Evolutionary conservation across 2,797 vertebrate species (phyloP).

Genomic region (Poeciliopsis presidionis): DNA sequence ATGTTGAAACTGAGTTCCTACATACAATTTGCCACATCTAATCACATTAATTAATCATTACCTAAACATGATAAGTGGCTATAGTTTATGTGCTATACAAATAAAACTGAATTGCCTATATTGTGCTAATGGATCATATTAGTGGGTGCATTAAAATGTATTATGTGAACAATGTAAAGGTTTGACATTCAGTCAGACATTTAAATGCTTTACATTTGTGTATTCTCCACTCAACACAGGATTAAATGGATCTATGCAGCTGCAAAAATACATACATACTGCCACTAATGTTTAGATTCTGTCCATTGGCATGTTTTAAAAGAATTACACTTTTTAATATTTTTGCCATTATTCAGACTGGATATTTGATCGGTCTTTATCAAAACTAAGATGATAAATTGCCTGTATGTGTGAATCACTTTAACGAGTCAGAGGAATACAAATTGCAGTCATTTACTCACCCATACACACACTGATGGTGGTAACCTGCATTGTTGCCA

Average conservation of each 20-base stretch:
- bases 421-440: neutral
- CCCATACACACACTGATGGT: neutral
- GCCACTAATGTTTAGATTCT: neutral
- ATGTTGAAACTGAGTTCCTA: neutral
- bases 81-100: neutral
- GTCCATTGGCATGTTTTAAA: neutral
- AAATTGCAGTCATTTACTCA: neutral
- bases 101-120: too few relatives aligned
- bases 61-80: neutral
- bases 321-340: neutral
- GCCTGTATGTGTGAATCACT: neutral
- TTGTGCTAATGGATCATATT: too few relatives aligned
- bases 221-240: neutral
- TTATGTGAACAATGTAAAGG: neutral
- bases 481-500: neutral
- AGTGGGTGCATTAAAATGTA: neutral
- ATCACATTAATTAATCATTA: neutral
- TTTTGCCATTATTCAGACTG: neutral
- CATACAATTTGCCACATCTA: neutral
- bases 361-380: neutral
- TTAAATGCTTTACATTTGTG: neutral
- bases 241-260: neutral
- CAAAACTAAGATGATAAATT: neutral
- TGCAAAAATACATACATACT: neutral
- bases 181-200: neutral